Evolutionary conservation across 2,797 vertebrate species (phyloP).

Genomic region (Ctenopoma kingsleyae): DNA sequence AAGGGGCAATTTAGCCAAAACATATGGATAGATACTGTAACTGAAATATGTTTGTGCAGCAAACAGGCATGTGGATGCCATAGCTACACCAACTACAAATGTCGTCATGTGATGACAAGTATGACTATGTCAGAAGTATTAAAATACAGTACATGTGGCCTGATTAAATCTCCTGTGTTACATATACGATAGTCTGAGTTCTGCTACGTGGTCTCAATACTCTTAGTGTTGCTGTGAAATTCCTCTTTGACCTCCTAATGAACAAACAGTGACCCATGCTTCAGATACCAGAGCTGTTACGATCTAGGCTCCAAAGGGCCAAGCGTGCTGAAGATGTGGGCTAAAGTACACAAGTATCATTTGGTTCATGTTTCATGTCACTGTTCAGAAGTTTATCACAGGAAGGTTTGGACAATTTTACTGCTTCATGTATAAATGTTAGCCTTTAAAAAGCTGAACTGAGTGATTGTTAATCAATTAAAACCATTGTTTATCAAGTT

Average conservation of each 20-base stretch:
- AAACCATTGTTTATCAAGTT: not conserved
- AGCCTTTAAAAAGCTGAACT: not conserved
- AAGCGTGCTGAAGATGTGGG: constrained; percentile 2
- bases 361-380: not conserved
- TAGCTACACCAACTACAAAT: no score
- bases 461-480: not conserved
- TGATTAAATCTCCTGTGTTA: not conserved
- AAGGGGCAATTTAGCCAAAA: not conserved
- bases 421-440: not conserved
- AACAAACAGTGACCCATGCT: constrained; percentile 31
- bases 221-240: constrained; percentile 64
- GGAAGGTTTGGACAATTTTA: not conserved
- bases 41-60: not conserved
- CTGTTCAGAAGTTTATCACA: not conserved
- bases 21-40: no score
- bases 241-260: constrained; percentile 64
- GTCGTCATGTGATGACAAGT: no score
- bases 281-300: constrained; percentile 35
- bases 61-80: no score
- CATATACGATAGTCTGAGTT: not conserved
- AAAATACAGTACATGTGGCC: not conserved
- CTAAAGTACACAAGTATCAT: not conserved
- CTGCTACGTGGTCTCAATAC: constrained; percentile 41
- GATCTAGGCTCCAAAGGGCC: constrained; percentile 11
- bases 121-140: no score